A percentile compares a stretch with the other conserved stretches of the same genome.
These are phyloP conservation scores for Threskiornis aethiopicus DNA, from an alignment of 2,797 vertebrate species.

Conservation along the genomic window DNA sequence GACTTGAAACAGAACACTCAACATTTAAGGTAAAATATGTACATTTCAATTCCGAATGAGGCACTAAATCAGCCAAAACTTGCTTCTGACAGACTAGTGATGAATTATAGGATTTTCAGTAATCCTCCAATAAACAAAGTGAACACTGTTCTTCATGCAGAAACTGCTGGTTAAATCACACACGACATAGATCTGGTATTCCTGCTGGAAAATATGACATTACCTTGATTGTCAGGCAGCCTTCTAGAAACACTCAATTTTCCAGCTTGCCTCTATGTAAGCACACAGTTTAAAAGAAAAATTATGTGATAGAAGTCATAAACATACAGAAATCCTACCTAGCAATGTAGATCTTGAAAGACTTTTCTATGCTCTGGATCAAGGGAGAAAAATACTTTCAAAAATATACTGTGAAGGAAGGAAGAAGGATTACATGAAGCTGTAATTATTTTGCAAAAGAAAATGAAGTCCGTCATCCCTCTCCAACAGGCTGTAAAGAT, in stretches of 20 bases:
- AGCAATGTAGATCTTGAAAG: slow-evolving; percentile 10
- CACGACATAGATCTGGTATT: slow-evolving; percentile 9
- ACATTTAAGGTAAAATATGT: slow-evolving; percentile 48
- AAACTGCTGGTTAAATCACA: slow-evolving; percentile 54
- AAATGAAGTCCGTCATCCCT: not conserved
- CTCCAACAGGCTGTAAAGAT: not conserved
- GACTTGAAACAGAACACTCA: slow-evolving; percentile 51
- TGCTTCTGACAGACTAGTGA: slow-evolving; percentile 59
- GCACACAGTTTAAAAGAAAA: slow-evolving; percentile 45
- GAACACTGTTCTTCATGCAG: slow-evolving; percentile 58
- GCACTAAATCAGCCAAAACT: slow-evolving; percentile 53
- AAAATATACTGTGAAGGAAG: not conserved
- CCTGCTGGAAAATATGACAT: slow-evolving; percentile 48
- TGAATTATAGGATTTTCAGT: slow-evolving; percentile 71
- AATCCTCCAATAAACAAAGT: slow-evolving; percentile 72
- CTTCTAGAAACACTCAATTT: slow-evolving; percentile 43
- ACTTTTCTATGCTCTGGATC: slow-evolving; percentile 2
- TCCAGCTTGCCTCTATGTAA: slow-evolving; percentile 5
- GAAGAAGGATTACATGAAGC: not conserved
- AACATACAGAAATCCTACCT: slow-evolving; percentile 18
- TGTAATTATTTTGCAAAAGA: slow-evolving; percentile 4
- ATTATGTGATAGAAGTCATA: slow-evolving; percentile 11
- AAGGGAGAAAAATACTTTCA: slow-evolving; percentile 2
- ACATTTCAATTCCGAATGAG: slow-evolving; percentile 54
- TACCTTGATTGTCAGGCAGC: slow-evolving; percentile 31